Evolutionary conservation across 2,888 invertebrate species (phyloP).

Genomic region (Neoscelio sp.): DNA sequence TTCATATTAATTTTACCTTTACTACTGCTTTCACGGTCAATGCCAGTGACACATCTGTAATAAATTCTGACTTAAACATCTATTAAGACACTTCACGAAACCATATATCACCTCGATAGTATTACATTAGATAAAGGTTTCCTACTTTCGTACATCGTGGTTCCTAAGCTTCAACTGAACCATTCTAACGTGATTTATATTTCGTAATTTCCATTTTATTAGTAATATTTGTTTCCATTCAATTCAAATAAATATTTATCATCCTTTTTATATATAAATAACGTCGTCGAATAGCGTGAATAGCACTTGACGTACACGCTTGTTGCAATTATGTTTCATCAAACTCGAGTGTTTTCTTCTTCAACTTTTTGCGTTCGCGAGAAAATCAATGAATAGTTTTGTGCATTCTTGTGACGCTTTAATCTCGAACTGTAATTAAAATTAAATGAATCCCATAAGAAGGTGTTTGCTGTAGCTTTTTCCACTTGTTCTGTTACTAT

Average conservation of each 20-base stretch:
- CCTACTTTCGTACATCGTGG: background rate
- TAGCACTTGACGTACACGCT: no score
- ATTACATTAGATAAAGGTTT: slow-evolving; percentile 4
- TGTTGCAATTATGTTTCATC: slow-evolving; percentile 5
- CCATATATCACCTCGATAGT: background rate
- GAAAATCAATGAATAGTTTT: background rate
- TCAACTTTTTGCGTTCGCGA: background rate
- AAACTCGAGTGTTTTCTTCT: slow-evolving; percentile 4
- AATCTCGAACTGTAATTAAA: slow-evolving; percentile 10
- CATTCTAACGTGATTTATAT: background rate
- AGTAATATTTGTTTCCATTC: background rate
- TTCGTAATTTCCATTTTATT: background rate
- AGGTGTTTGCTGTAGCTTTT: background rate
- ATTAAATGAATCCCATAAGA: background rate
- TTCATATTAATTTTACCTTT: slow-evolving; percentile 44
- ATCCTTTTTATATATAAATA: no score
- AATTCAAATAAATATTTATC: no score
- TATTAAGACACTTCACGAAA: slow-evolving; percentile 36
- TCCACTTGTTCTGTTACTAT: background rate
- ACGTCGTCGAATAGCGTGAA: no score
- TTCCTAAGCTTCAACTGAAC: background rate
- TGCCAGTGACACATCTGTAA: slow-evolving; percentile 35
- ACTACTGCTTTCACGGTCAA: slow-evolving; percentile 35
- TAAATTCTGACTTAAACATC: slow-evolving; percentile 25
- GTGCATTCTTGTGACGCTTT: slow-evolving; percentile 3